A percentile compares a stretch with the other conserved stretches of the same genome.
These are phyloP conservation scores for Zosterops pallidus DNA, from an alignment of 2,113 vertebrate genomes.

Conservation along the genomic window DNA sequence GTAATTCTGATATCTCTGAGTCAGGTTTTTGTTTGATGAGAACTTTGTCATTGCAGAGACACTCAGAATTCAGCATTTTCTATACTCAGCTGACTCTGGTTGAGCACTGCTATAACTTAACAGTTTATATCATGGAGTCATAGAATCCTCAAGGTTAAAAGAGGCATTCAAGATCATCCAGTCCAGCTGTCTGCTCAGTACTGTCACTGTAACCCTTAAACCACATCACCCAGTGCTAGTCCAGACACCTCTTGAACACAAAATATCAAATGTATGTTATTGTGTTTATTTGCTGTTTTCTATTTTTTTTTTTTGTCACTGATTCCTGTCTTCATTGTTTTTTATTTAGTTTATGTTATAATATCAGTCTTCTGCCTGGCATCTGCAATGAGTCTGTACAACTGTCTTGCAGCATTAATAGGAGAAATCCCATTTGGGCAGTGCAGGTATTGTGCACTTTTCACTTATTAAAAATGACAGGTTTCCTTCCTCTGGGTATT, in stretches of 20 bases:
- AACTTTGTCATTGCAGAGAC: background rate
- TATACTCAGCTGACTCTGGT: background rate
- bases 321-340: background rate
- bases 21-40: background rate
- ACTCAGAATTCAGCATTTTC: background rate
- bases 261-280: background rate
- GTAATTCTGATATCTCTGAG: background rate
- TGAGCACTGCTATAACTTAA: background rate
- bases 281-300: background rate
- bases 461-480: background rate
- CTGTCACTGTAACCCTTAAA: background rate
- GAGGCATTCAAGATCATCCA: background rate
- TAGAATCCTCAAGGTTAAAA: background rate
- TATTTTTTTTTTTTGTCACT: background rate
- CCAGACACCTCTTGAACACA: background rate
- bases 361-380: constrained; percentile 92
- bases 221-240: background rate
- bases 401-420: constrained; percentile 86
- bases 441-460: constrained; percentile 77
- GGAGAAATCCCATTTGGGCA: constrained; percentile 78
- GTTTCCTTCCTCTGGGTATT: background rate
- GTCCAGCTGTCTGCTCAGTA: background rate
- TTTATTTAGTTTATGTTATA: constrained; percentile 87
- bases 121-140: background rate
- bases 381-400: constrained; percentile 87